Evolutionary conservation across 2,888 invertebrate species (phyloP).

Genomic region (Trichopria drosophilae): DNA sequence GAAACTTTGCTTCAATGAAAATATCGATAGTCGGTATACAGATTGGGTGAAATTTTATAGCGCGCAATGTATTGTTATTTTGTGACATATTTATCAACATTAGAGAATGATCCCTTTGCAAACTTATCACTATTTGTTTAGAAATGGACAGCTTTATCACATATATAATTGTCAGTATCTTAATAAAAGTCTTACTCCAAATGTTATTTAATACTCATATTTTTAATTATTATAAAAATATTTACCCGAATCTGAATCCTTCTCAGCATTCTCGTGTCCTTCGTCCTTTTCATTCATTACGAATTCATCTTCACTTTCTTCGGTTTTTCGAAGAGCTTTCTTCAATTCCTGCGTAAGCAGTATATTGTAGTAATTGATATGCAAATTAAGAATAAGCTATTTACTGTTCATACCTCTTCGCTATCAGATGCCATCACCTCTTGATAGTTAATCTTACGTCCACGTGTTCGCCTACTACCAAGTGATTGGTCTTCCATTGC

Average conservation of each 20-base stretch:
- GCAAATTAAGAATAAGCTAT: background rate
- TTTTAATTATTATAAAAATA: background rate
- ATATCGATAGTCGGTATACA: no score
- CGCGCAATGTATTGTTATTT: no score
- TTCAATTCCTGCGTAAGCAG: conserved; percentile 54
- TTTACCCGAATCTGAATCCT: conserved; percentile 56
- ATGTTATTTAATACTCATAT: no score
- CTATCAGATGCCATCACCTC: conserved; percentile 76
- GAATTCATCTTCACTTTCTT: conserved; percentile 62
- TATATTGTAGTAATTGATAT: conserved; percentile 10
- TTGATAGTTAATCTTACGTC: conserved; percentile 75
- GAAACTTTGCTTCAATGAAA: no score
- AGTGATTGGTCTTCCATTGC: conserved; percentile 64
- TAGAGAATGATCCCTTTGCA: no score
- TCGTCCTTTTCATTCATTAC: conserved; percentile 60
- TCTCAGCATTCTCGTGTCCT: conserved; percentile 57
- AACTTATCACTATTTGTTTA: no score
- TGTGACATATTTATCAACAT: no score
- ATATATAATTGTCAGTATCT: no score
- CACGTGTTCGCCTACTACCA: conserved; percentile 71
- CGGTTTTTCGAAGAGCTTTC: conserved; percentile 58
- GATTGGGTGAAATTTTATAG: no score
- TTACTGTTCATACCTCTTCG: conserved; percentile 68
- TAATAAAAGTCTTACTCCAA: no score
- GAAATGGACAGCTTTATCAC: no score